Evolutionary conservation across 2,888 invertebrate species (phyloP).

Genomic region (Plebejus melissa): DNA sequence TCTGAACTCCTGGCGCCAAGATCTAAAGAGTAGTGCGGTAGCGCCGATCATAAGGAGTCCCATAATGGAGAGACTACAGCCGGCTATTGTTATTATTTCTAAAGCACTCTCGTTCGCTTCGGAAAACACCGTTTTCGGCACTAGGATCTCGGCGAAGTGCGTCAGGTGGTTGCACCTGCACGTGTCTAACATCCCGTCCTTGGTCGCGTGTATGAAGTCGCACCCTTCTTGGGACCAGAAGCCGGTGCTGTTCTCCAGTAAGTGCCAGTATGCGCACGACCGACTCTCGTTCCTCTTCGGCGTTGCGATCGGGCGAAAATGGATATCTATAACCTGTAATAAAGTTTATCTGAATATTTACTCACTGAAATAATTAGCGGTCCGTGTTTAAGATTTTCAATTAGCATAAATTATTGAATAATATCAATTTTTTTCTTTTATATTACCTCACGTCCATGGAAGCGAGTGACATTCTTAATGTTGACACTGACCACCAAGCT

Average conservation of each 20-base stretch:
- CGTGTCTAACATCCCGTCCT: slow-evolving; percentile 57
- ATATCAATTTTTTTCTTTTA: neutral
- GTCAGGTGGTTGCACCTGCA: too few species aligned
- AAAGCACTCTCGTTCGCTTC: slow-evolving; percentile 58
- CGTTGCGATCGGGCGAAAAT: slow-evolving; percentile 52
- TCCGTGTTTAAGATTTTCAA: neutral
- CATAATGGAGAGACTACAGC: slow-evolving; percentile 71
- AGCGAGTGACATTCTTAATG: slow-evolving; percentile 57
- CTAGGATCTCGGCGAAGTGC: slow-evolving; percentile 55
- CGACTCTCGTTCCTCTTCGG: slow-evolving; percentile 53
- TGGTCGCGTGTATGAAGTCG: slow-evolving; percentile 54
- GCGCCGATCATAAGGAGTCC: slow-evolving; percentile 72
- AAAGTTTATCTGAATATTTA: neutral
- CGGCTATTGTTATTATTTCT: slow-evolving; percentile 71
- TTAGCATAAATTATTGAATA: too few species aligned
- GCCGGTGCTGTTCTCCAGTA: slow-evolving; percentile 59
- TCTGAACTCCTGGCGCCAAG: slow-evolving; percentile 81
- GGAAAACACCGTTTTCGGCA: slow-evolving; percentile 56
- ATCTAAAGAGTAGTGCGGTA: slow-evolving; percentile 75
- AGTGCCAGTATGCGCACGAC: slow-evolving; percentile 79
- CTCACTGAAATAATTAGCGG: neutral
- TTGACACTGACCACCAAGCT: slow-evolving; percentile 47
- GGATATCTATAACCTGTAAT: slow-evolving; percentile 60
- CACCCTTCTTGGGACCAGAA: slow-evolving; percentile 78
- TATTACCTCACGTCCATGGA: slow-evolving; percentile 58